Conservation (phyloP, 1,140 invertebrate species). For the Thereuonema tuberculata region DNA sequence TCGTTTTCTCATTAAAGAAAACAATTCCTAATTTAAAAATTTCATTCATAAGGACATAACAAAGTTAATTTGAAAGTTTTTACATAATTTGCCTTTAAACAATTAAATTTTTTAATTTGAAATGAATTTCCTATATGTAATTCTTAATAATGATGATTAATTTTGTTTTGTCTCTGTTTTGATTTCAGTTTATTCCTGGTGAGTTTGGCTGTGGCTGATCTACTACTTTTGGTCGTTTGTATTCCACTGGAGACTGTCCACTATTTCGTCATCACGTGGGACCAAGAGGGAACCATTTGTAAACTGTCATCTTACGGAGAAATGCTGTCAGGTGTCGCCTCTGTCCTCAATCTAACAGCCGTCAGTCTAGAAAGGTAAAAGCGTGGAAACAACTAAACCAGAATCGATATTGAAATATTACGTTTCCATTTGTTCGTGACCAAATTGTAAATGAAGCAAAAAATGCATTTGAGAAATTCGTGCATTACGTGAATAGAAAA, state of each 20-base stretch:
- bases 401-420: too few relatives aligned
- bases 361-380: conserved; percentile 34
- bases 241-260: conserved; percentile 31
- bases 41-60: too few relatives aligned
- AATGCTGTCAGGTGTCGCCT: conserved; percentile 29
- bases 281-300: conserved; percentile 29
- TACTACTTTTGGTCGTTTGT: conserved; percentile 31
- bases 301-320: conserved; percentile 31
- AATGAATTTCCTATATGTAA: too few relatives aligned
- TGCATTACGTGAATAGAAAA: neutral
- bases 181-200: conserved; percentile 23
- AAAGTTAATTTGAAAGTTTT: too few relatives aligned
- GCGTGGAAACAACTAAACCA: too few relatives aligned
- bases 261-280: conserved; percentile 31
- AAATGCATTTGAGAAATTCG: neutral
- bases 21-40: too few relatives aligned
- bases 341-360: conserved; percentile 32
- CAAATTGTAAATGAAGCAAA: too few relatives aligned
- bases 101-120: too few relatives aligned
- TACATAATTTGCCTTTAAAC: too few relatives aligned
- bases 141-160: too few relatives aligned
- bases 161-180: neutral
- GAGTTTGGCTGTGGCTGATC: conserved; percentile 31
- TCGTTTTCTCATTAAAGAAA: too few relatives aligned
- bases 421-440: too few relatives aligned